Evolutionary conservation across 1,140 invertebrate species (phyloP), one percentile per base, ranked within the genome.

Genomic region (Lordiphosa stackelbergi): DNA sequence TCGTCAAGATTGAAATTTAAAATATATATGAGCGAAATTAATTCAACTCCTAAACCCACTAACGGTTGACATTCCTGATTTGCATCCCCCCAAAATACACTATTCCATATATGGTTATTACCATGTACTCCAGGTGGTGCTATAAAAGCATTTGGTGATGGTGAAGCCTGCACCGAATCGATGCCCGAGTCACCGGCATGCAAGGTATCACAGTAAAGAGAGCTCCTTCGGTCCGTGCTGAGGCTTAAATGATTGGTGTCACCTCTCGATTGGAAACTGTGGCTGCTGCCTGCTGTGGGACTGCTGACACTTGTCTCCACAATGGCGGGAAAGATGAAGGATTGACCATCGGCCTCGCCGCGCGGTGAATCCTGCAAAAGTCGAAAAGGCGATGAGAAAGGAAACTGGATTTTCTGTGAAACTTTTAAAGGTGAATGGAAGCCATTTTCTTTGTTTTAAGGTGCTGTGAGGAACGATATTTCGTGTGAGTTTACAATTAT

Each of bases 81-180:
- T 1, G 16, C 16, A 1, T 16, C 16, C 16, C 16, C 16, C 16
- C 16, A 16, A 16, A 16, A 16, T 16, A 16, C 16, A 16, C 16
- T 16, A 24, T 24, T 24, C 22, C 22, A 24, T 24, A 24, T 24
- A n/a, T 38, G 22, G 4, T 7, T 24, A 24, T 45, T 45, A 2
- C 43, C 43, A 3, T 73, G 78, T 7, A 83, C 72, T 4, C 85
- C 85, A 16, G 90, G 87, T 48, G 85, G 78, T 11, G 87, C 88
- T 8, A 88, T 83, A 19, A 87, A 70, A 47, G 89, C 88, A 64
- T 89, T 90, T n/a, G 91, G 91, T 53, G 91, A 91, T 9, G 92
- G 92, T 28, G 91, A 92, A 36, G 91, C 91, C 90, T 93, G 81
- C 46, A 91, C 90, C n/a, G 92, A 93, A 47, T 93, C 92, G 71